Evolutionary conservation across 1,140 invertebrate species (phyloP).

Genomic region (Thaumetopoea pityocampa): DNA sequence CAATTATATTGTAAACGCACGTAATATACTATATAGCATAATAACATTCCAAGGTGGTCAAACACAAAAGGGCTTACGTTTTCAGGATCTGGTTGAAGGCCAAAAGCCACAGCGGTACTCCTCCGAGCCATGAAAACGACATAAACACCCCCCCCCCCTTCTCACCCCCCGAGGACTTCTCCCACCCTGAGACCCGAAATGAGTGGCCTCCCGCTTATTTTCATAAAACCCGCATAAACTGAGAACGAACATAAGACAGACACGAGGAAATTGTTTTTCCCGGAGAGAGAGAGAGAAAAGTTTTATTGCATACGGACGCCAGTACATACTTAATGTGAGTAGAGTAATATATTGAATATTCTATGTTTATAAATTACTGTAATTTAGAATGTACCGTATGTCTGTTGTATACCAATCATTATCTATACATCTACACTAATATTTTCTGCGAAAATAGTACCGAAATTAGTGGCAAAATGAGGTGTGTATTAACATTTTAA

Average conservation of each 20-base stretch:
- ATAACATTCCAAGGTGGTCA: conserved; percentile 30
- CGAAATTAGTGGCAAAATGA: no score
- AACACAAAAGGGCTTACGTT: conserved; percentile 42
- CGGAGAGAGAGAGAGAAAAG: conserved; percentile 24
- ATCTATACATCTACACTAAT: no score
- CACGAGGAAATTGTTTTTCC: conserved; percentile 43
- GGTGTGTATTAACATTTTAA: no score
- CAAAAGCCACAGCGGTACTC: conserved; percentile 41
- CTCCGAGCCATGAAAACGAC: conserved; percentile 56
- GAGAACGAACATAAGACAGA: conserved; percentile 37
- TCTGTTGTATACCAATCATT: no score
- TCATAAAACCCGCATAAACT: conserved; percentile 65
- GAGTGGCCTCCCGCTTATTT: conserved; percentile 67
- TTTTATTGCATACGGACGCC: conserved; percentile 15
- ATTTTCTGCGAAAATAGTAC: no score
- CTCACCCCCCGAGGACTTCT: conserved; percentile 16
- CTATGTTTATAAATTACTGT: no score
- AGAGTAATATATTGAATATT: no score
- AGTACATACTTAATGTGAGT: no score
- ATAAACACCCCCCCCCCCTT: conserved; percentile 45
- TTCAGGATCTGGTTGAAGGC: conserved; percentile 40
- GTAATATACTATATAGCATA: no score
- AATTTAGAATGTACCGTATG: no score
- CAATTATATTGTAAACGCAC: no score
- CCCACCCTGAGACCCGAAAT: conserved; percentile 48